Conservation (phyloP, 2,113 vertebrate genomes). For the Triplophysa siluroides region DNA sequence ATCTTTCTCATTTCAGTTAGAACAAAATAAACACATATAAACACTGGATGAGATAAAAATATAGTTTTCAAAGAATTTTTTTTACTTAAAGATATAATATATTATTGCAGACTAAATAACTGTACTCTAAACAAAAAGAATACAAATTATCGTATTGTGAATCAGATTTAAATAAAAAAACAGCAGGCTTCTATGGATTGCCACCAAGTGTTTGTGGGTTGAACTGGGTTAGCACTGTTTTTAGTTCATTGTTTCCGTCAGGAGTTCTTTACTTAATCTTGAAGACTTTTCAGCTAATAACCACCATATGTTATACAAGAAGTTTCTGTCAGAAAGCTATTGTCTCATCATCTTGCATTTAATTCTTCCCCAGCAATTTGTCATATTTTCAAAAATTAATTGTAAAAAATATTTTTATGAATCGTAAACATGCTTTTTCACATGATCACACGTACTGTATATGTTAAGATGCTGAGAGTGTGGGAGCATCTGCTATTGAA, state of each 20-base stretch:
- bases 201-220: slow-evolving; percentile 4
- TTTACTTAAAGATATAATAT: too few relatives aligned
- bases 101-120: too few relatives aligned
- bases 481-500: slow-evolving; percentile 17
- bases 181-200: too few relatives aligned
- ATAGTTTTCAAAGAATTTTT: too few relatives aligned
- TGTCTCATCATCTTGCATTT: neutral
- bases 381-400: neutral
- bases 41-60: too few relatives aligned
- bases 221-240: slow-evolving; percentile 4
- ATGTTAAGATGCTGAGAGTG: neutral
- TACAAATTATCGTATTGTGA: too few relatives aligned
- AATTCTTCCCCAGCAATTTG: neutral
- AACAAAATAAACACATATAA: too few relatives aligned
- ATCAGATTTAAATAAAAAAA: too few relatives aligned
- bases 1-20: too few relatives aligned
- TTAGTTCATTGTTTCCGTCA: slow-evolving; percentile 6
- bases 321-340: neutral
- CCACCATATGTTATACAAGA: neutral
- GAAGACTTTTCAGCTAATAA: neutral
- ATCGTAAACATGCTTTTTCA: neutral
- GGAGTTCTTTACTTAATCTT: neutral
- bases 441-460: neutral
- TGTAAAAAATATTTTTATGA: neutral
- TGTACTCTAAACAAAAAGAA: too few relatives aligned